Base-by-base conservation (phyloP, 2,888 invertebrate species). In the Chloroclystis v-ata region DNA sequence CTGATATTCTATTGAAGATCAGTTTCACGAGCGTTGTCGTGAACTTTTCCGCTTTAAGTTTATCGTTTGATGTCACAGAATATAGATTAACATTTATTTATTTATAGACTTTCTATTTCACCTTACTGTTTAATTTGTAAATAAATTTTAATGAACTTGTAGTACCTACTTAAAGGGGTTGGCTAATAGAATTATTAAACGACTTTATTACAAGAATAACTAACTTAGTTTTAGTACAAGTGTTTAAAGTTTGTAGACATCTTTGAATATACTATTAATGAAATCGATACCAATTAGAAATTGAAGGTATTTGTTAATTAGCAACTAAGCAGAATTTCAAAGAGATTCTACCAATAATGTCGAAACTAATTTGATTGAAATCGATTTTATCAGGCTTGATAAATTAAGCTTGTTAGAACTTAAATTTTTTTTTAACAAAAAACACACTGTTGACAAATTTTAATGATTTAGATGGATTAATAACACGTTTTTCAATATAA, bases 1-100 rank as follows among this genome's bases (percentile, higher is more conserved):
- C 30, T 4, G 45, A 53, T 54, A 56, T 65, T 54, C 44, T 39
- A 52, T 65, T 65, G 44, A 56, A 57, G 54, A 67, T 69, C 61
- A 69, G 66, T 67, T 67, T 67, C 65, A 67, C 44, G 48, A 54
- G 43, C 37, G 24, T 26, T 47, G 49, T 42, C 46, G 49, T 52
- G 46, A 51, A 49, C 26, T 49, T 49, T 49, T 49, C 45, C 42
- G 13, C 28, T 49, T 43, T 42, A 49, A 46, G 49, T 49, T 49
- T 43, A 38, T 42, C 45, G 49, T 46, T 49, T 37, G 41, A 20
- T 26, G 33, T 20, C 26, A 6, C 37, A 13, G 39, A 30, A 43
- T 30, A n/a, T 13, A 11, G 41, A 30, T 42, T 35, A 42, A 13
- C 13, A 13, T 30, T 32, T 41, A 24, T 16, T 28, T 11, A 45